Evolutionary conservation across 2,797 vertebrate genomes (phyloP), one percentile per base, ranked within the genome.

Genomic region (Jordanella pulchra): DNA sequence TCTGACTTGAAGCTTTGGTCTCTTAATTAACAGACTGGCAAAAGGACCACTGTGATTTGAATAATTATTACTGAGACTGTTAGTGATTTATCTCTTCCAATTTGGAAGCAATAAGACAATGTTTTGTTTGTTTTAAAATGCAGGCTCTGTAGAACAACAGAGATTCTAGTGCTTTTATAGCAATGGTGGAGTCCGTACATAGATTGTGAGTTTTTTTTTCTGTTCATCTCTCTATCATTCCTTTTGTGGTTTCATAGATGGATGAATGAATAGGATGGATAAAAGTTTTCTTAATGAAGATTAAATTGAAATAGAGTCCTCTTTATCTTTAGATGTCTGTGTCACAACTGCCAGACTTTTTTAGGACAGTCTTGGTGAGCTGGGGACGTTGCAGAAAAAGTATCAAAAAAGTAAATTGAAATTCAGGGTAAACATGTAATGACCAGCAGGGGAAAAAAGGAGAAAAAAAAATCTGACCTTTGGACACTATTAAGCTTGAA

Each of bases 11-110:
- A 89, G 89, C 90, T 90, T 91, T 92, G 88, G 88, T 91, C 88
- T 89, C 77, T 84, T 91, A 91, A 91, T 91, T 92, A 92, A 90
- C 83, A 86, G 84, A 83, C 81, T 85, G 78, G 79, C 83, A 89
- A 88, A 88, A 84, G 77, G 86, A 89, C 91, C 83, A 89, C 67
- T 91, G 74, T 87, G 85, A 86, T 91, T 88, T 89, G 84, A 92
- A 91, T 91, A 91, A 90, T 91, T 91, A 87, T 90, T 85, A 77
- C 71, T 77, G 64, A 83, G 67, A 66, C 81, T 4, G 65, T 84
- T 65, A 86, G 86, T 83, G 65, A 53, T 72, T 83, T 88, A 86
- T 86, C 76, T 87, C 77, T 75, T 68, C 71, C 75, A 53, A 76
- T 47, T 86, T 47, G 84, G 50, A 84, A 77, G 56, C 73, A 67